Percentiles rank a stretch among this genome's conserved stretches.
Evolutionary conservation across 2,797 vertebrate genomes (phyloP).

Genomic region (Thalassophryne amazonica): DNA sequence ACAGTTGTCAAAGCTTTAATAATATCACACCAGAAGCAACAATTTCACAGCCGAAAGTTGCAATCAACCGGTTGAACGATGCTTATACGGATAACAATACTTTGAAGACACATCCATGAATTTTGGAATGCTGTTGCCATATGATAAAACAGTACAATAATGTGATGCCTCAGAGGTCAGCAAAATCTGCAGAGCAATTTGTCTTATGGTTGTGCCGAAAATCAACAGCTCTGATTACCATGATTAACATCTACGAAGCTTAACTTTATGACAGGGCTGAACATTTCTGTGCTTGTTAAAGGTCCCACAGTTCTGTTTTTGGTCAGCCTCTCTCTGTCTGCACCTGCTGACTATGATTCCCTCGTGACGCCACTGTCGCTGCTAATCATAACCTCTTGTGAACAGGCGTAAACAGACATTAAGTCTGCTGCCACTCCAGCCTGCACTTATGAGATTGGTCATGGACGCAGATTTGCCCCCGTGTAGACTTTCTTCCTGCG

Average conservation of each 20-base stretch:
- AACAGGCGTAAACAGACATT: conserved; percentile 60
- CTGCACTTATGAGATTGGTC: conserved; percentile 56
- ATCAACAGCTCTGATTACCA: background rate
- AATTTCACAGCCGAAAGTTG: background rate
- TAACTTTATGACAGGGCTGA: conserved; percentile 2
- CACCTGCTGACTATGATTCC: conserved; percentile 52
- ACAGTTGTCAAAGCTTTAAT: too few species aligned
- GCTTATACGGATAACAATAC: conserved; percentile 29
- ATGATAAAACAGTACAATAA: conserved; percentile 19
- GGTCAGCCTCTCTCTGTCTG: conserved; percentile 26
- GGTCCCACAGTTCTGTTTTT: conserved; percentile 12
- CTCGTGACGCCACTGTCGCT: conserved; percentile 37
- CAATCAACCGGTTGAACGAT: background rate
- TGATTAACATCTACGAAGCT: conserved; percentile 14
- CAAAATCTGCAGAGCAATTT: conserved; percentile 7
- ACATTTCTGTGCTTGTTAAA: conserved; percentile 7
- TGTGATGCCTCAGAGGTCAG: background rate
- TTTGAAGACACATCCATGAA: conserved; percentile 18
- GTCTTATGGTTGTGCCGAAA: conserved; percentile 11
- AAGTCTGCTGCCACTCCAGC: conserved; percentile 36
- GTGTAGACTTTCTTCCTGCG: conserved; percentile 2
- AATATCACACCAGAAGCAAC: background rate
- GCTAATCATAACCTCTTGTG: conserved; percentile 47
- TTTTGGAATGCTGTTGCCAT: conserved; percentile 6
- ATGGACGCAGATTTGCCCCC: conserved; percentile 43